Conservation (phyloP, 2,797 vertebrate genomes). For the Chelidonichthys spinosus region DNA sequence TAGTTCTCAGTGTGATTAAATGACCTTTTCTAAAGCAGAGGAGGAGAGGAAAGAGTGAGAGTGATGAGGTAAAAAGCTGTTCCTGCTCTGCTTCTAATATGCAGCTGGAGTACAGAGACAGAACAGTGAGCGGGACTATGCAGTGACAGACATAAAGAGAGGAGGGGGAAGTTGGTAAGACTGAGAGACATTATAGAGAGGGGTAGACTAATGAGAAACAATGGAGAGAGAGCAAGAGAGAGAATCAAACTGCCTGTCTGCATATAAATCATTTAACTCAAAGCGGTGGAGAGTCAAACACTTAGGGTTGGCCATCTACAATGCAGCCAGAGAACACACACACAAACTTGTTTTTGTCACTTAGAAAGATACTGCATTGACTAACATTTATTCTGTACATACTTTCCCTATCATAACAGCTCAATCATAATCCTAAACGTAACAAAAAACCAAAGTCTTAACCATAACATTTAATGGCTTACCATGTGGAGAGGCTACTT, state of each 20-base stretch:
- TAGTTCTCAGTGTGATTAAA: background rate
- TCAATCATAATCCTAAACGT: background rate
- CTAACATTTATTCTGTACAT: background rate
- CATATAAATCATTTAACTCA: constrained; percentile 72
- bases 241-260: constrained; percentile 60
- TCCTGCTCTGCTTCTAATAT: constrained; percentile 12
- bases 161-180: constrained; percentile 24
- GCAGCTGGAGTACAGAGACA: constrained; percentile 19
- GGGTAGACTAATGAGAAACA: constrained; percentile 52
- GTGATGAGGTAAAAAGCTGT: constrained; percentile 4
- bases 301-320: constrained; percentile 32
- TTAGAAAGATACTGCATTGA: constrained; percentile 21
- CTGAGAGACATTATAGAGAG: constrained; percentile 44
- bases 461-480: background rate
- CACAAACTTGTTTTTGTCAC: constrained; percentile 43
- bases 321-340: constrained; percentile 36
- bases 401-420: background rate
- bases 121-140: constrained; percentile 27
- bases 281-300: constrained; percentile 61
- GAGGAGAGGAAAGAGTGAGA: background rate
- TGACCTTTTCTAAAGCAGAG: background rate
- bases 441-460: constrained; percentile 8
- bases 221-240: constrained; percentile 45
- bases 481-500: background rate
- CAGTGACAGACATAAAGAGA: constrained; percentile 22